Evolutionary conservation across 1,140 invertebrate species (phyloP).

Genomic region (Cydia strobilella): DNA sequence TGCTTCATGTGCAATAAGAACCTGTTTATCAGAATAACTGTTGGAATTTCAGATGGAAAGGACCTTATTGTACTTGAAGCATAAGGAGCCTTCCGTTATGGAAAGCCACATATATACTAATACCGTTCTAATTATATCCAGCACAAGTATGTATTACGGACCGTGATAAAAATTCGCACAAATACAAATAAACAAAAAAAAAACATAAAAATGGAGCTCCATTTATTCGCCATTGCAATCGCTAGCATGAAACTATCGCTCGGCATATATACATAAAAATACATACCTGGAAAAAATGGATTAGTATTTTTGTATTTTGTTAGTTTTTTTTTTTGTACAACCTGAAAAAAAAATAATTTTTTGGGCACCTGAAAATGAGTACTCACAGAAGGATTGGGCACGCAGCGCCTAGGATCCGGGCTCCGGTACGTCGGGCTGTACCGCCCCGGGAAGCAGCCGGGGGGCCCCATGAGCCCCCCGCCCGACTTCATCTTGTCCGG

Average conservation of each 20-base stretch:
- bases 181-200: slow-evolving; percentile 29
- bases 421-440: slow-evolving; percentile 78
- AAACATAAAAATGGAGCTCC: slow-evolving; percentile 36
- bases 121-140: not conserved
- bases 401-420: slow-evolving; percentile 74
- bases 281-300: slow-evolving; percentile 32
- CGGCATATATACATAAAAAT: slow-evolving; percentile 40
- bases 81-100: no score
- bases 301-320: not conserved
- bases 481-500: slow-evolving; percentile 80
- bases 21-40: no score
- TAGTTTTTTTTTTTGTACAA: not conserved
- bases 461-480: slow-evolving; percentile 76
- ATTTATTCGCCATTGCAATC: slow-evolving; percentile 50
- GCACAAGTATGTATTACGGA: not conserved
- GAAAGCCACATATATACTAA: no score
- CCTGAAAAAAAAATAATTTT: not conserved
- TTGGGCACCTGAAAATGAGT: slow-evolving; percentile 30
- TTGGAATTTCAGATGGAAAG: no score
- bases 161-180: slow-evolving; percentile 35
- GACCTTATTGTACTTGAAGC: no score
- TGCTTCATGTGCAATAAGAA: no score
- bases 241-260: slow-evolving; percentile 54
- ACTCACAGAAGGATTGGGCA: slow-evolving; percentile 79
- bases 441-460: slow-evolving; percentile 76